Conservation (phyloP, 2,113 vertebrate species). For the Holacanthus passer region DNA sequence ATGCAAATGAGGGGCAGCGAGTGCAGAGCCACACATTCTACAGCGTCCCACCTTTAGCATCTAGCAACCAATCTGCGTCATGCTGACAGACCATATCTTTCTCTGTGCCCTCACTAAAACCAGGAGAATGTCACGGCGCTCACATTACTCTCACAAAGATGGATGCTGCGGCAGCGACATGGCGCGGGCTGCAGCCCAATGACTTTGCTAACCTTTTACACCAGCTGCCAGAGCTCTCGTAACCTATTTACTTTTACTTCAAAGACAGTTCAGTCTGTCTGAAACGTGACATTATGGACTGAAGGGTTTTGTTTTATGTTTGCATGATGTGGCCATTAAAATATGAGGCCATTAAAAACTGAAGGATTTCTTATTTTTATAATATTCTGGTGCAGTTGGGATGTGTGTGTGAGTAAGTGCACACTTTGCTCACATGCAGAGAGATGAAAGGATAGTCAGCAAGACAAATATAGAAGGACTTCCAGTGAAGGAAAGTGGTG, state of each 20-base stretch:
- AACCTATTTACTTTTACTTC: constrained; percentile 67
- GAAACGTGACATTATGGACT: constrained; percentile 46
- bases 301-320: constrained; percentile 59
- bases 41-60: constrained; percentile 64
- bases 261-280: constrained; percentile 64
- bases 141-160: constrained; percentile 72
- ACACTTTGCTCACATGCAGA: constrained; percentile 4
- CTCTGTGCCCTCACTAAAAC: constrained; percentile 70
- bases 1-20: constrained; percentile 70
- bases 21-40: constrained; percentile 67
- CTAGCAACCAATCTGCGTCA: constrained; percentile 69
- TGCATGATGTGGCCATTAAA: constrained; percentile 57
- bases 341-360: constrained; percentile 2
- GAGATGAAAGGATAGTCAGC: constrained; percentile 28
- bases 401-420: not conserved
- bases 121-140: constrained; percentile 74
- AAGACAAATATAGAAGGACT: constrained; percentile 49
- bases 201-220: constrained; percentile 77
- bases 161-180: constrained; percentile 62
- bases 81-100: constrained; percentile 76
- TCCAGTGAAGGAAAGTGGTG: constrained; percentile 47
- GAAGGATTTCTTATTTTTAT: constrained; percentile 15
- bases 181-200: constrained; percentile 58
- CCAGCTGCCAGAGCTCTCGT: constrained; percentile 68
- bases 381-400: not conserved